A percentile compares a stretch with the other conserved stretches of the same genome.
Evolutionary conservation across 2,113 vertebrate genomes (phyloP).

Genomic region (Melanocharis versteri): DNA sequence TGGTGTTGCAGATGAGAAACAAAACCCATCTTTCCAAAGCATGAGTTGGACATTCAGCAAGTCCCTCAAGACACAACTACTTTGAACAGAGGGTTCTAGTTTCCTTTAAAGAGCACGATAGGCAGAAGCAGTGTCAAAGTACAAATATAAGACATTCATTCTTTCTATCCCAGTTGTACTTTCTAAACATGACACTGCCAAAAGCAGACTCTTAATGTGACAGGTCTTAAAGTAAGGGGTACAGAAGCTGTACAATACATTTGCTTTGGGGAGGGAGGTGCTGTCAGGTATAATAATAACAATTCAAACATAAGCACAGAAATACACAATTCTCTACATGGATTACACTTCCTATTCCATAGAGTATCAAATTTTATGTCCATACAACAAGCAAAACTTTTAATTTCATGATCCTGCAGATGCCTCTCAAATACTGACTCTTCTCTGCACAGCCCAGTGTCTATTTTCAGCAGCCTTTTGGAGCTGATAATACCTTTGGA

Average conservation of each 20-base stretch:
- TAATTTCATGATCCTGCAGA: background rate
- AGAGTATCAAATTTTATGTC: background rate
- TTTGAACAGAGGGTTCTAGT: background rate
- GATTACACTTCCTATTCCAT: background rate
- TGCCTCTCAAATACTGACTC: background rate
- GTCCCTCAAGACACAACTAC: background rate
- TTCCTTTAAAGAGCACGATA: background rate
- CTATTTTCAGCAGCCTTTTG: background rate
- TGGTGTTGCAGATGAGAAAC: background rate
- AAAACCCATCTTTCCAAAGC: background rate
- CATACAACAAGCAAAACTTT: background rate
- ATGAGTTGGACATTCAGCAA: rapidly evolving
- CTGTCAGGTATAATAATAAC: background rate
- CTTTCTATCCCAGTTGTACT: background rate
- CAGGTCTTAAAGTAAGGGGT: background rate
- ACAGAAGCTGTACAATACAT: background rate
- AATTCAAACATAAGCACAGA: background rate
- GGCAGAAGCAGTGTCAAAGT: background rate
- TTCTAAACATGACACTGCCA: background rate
- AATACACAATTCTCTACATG: background rate
- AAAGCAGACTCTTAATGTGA: background rate
- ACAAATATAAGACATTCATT: background rate
- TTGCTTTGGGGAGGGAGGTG: background rate
- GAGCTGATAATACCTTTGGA: background rate
- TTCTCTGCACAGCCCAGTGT: background rate